Evolutionary conservation across 2,797 vertebrate genomes (phyloP).

Genomic region (Lindbergichthys nudifrons): DNA sequence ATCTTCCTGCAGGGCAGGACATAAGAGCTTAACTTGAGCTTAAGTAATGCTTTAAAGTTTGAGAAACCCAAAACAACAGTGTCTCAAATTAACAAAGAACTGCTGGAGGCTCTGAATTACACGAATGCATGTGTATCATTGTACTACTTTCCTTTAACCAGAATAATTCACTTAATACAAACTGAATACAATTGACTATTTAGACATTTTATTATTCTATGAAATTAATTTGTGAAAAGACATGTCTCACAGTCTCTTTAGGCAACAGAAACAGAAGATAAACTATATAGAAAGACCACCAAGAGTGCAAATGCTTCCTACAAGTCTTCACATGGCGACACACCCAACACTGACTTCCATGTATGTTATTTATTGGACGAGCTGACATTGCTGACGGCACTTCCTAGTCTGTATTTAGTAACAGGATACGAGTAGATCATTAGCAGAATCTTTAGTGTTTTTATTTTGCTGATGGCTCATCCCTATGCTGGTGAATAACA

Average conservation of each 20-base stretch:
- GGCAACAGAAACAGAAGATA: not conserved
- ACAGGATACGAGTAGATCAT: slow-evolving; percentile 54
- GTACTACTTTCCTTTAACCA: not conserved
- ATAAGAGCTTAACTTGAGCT: slow-evolving; percentile 7
- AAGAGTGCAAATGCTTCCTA: slow-evolving; percentile 44
- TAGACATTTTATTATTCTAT: too few species aligned
- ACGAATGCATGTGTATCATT: not conserved
- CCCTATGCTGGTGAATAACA: slow-evolving; percentile 43
- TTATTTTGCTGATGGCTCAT: slow-evolving; percentile 39
- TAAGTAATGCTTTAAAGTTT: slow-evolving; percentile 8
- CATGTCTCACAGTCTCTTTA: not conserved
- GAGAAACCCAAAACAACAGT: slow-evolving; percentile 1
- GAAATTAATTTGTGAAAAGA: not conserved
- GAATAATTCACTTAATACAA: not conserved
- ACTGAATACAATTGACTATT: too few species aligned
- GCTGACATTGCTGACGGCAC: slow-evolving; percentile 62
- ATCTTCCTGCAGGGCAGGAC: slow-evolving; percentile 50
- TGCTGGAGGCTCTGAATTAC: not conserved
- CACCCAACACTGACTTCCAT: slow-evolving; percentile 42
- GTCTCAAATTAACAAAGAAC: slow-evolving; percentile 7
- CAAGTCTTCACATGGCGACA: slow-evolving; percentile 67
- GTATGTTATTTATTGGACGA: slow-evolving; percentile 59
- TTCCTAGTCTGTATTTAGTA: slow-evolving; percentile 61
- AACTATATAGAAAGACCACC: slow-evolving; percentile 39
- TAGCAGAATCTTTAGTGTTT: slow-evolving; percentile 35